phyloP scores from a whole-genome alignment of 2,797 vertebrate genomes.

The Rhynchotus rufescens region DNA sequence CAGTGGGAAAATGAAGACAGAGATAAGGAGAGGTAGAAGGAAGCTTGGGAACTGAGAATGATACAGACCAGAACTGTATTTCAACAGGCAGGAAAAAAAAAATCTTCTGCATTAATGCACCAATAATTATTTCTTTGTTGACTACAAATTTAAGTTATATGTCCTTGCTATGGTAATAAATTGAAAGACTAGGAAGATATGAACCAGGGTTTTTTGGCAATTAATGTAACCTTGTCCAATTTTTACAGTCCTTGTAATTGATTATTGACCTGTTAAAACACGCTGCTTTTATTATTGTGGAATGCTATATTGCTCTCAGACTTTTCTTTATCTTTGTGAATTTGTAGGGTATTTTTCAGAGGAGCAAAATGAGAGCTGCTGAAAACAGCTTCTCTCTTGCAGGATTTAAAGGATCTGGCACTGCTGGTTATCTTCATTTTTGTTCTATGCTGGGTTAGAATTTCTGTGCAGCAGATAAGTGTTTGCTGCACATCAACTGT shows the following conservation, averaged over 20 bases:
- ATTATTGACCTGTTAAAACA: neutral
- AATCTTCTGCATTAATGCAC: conserved; percentile 58
- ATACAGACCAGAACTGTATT: conserved; percentile 82
- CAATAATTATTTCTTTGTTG: conserved; percentile 72
- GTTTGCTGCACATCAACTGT: neutral
- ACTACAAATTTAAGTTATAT: conserved; percentile 55
- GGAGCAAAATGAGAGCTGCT: neutral
- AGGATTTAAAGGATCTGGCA: neutral
- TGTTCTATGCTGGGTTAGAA: neutral
- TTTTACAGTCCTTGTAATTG: neutral
- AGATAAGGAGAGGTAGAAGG: conserved; percentile 85
- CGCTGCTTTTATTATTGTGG: neutral
- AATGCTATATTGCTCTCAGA: neutral
- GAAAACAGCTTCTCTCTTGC: neutral
- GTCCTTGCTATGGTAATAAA: conserved; percentile 2
- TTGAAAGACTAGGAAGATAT: conserved; percentile 34
- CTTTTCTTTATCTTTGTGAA: neutral
- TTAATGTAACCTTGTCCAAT: neutral
- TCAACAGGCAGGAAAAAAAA: conserved; percentile 64
- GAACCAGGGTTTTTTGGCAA: conserved; percentile 35
- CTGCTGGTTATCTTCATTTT: neutral
- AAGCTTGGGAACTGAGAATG: conserved; percentile 87
- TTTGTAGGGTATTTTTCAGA: neutral
- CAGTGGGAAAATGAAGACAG: conserved; percentile 72
- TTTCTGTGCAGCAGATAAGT: neutral